These are phyloP conservation scores for Euproctis similis DNA, from an alignment of 2,888 invertebrate genomes.

Conservation along the genomic window DNA sequence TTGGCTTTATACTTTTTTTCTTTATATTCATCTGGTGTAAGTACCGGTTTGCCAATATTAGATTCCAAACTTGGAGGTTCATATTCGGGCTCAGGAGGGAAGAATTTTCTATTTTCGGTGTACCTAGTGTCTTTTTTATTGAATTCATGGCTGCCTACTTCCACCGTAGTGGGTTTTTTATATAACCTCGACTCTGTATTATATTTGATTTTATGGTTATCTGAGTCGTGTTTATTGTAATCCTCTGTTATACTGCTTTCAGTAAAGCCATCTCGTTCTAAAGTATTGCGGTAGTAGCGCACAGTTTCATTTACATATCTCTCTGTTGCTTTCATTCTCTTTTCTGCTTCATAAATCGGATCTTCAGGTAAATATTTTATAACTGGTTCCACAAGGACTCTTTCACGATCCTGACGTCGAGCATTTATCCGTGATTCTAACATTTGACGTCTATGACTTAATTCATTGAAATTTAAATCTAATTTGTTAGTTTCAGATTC, in stretches of 20 bases:
- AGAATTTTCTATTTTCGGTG: slow-evolving; percentile 45
- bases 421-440: slow-evolving; percentile 85
- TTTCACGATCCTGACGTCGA: slow-evolving; percentile 63
- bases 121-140: slow-evolving; percentile 49
- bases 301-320: slow-evolving; percentile 76
- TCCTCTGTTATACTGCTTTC: slow-evolving; percentile 72
- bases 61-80: slow-evolving; percentile 82
- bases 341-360: slow-evolving; percentile 62
- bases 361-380: slow-evolving; percentile 68
- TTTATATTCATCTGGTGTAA: slow-evolving; percentile 77
- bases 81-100: slow-evolving; percentile 71
- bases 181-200: slow-evolving; percentile 57
- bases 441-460: slow-evolving; percentile 83
- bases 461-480: slow-evolving; percentile 72
- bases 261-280: slow-evolving; percentile 72
- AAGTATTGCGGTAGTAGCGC: slow-evolving; percentile 72
- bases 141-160: slow-evolving; percentile 55
- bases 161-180: slow-evolving; percentile 50
- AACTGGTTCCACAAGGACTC: slow-evolving; percentile 52
- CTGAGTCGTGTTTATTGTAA: slow-evolving; percentile 66
- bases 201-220: slow-evolving; percentile 59
- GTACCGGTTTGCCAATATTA: slow-evolving; percentile 70
- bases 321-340: slow-evolving; percentile 68
- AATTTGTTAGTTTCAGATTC: slow-evolving; percentile 50
- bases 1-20: slow-evolving; percentile 68